These are phyloP conservation scores for Amblyraja radiata DNA, from an alignment of 2,797 vertebrate species.

Conservation along the genomic window DNA sequence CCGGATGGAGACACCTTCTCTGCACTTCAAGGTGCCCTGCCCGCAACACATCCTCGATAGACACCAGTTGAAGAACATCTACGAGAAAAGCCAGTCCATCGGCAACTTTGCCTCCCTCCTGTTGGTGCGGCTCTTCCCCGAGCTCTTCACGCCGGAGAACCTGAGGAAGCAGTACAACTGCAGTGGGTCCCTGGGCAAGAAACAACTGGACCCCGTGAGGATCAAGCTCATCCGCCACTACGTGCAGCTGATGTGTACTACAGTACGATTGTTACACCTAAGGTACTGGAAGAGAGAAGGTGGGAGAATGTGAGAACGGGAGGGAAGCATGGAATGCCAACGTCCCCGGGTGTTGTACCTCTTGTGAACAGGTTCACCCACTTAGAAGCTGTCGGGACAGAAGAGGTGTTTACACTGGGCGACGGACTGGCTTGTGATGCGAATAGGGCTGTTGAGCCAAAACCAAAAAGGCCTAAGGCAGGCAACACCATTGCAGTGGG, in stretches of 20 bases:
- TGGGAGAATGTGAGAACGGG: too few relatives aligned
- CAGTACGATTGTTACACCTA: too few relatives aligned
- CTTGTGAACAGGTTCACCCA: too few relatives aligned
- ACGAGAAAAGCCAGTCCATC: slow-evolving; percentile 92
- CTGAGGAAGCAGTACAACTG: slow-evolving; percentile 92
- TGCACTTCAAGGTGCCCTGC: slow-evolving; percentile 74
- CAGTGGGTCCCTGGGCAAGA: slow-evolving; percentile 92
- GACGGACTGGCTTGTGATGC: too few relatives aligned
- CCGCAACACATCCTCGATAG: slow-evolving; percentile 76
- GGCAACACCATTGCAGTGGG: too few relatives aligned
- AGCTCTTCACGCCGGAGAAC: slow-evolving; percentile 94
- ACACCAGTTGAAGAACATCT: slow-evolving; percentile 88
- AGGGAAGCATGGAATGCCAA: too few relatives aligned
- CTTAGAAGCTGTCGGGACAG: too few relatives aligned
- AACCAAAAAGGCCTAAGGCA: too few relatives aligned
- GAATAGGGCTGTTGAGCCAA: too few relatives aligned
- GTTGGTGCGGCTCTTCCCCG: slow-evolving; percentile 89
- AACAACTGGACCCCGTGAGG: slow-evolving; percentile 84
- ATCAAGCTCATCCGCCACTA: slow-evolving; percentile 92
- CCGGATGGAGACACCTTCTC: slow-evolving; percentile 75
- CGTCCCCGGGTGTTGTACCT: too few relatives aligned
- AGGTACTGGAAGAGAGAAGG: too few relatives aligned
- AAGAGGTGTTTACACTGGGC: too few relatives aligned
- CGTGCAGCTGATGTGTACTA: slow-evolving; percentile 86
- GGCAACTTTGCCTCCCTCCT: slow-evolving; percentile 94